Evolutionary conservation across 1,140 invertebrate species (phyloP).

Genomic region (Nebria ingens): DNA sequence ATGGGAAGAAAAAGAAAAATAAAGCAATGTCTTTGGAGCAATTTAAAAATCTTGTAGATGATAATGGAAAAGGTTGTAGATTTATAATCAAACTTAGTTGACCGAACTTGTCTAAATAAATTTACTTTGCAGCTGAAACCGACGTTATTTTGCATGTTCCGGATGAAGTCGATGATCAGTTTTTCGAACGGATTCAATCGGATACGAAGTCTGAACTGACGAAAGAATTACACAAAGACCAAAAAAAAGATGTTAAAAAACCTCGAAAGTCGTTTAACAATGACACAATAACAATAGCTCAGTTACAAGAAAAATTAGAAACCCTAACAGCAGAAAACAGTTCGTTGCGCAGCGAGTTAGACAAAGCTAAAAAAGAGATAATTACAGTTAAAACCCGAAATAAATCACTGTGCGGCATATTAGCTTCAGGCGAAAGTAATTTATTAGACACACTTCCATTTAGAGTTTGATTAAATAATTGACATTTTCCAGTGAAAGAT

Average conservation of each 20-base stretch:
- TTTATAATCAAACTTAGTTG: no score
- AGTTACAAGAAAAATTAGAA: conserved; percentile 46
- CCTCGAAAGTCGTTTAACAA: conserved; percentile 24
- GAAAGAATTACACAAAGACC: conserved; percentile 54
- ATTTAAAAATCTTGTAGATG: conserved; percentile 44
- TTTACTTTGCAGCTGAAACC: no score
- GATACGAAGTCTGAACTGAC: conserved; percentile 52
- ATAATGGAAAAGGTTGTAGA: no score
- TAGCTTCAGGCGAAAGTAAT: conserved; percentile 71
- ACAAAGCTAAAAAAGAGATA: conserved; percentile 53
- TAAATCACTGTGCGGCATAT: conserved; percentile 63
- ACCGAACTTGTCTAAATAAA: no score
- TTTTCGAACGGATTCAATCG: conserved; percentile 56
- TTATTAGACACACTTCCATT: conserved; percentile 17
- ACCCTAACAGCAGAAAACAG: conserved; percentile 54
- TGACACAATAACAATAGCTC: conserved; percentile 26
- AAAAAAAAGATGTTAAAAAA: conserved; percentile 31
- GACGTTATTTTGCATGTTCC: neutral
- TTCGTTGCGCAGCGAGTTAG: conserved; percentile 47
- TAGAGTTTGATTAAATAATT: conserved; percentile 1
- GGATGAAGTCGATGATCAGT: conserved; percentile 35
- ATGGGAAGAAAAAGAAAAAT: conserved; percentile 50
- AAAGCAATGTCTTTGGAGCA: conserved; percentile 55
- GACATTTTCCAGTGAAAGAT: conserved; percentile 52
- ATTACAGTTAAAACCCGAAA: conserved; percentile 64